Percentiles rank a stretch among this genome's conserved stretches.
Conservation (phyloP, 2,113 vertebrate genomes). For the Natator depressus region DNA sequence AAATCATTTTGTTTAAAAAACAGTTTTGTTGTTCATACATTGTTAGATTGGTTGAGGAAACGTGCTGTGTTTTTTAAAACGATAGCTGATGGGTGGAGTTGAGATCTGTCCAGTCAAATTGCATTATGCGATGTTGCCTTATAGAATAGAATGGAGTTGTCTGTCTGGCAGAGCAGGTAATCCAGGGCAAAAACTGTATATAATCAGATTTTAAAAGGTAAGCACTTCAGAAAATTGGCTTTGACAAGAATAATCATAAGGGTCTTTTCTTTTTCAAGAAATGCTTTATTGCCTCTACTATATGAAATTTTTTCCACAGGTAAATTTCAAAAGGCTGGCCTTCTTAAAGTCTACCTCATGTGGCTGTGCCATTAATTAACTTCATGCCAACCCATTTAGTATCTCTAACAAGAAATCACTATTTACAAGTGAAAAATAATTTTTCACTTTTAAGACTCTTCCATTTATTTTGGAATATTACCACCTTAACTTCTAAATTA, state of each 20-base stretch:
- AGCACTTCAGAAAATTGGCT: not conserved
- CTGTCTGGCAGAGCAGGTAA: not conserved
- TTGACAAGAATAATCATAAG: not conserved
- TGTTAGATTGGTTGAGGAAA: not conserved
- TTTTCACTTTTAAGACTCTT: not conserved
- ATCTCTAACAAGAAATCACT: not conserved
- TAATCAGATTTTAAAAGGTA: not conserved
- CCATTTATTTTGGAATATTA: not conserved
- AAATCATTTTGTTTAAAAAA: not conserved
- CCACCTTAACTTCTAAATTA: not conserved
- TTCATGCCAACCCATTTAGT: not conserved
- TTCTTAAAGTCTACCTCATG: not conserved
- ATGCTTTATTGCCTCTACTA: not conserved
- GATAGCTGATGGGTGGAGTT: not conserved
- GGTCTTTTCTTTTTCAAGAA: not conserved
- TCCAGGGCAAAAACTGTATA: not conserved
- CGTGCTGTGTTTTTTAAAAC: not conserved
- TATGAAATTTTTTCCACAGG: not conserved
- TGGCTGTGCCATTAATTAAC: not conserved
- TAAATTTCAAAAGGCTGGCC: not conserved
- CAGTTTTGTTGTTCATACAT: not conserved
- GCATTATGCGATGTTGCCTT: not conserved
- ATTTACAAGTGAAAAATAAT: not conserved
- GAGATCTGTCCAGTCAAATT: not conserved
- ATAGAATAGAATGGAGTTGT: not conserved